Evolutionary conservation across 2,113 vertebrate genomes (phyloP).

Genomic region (Apteryx mantelli): DNA sequence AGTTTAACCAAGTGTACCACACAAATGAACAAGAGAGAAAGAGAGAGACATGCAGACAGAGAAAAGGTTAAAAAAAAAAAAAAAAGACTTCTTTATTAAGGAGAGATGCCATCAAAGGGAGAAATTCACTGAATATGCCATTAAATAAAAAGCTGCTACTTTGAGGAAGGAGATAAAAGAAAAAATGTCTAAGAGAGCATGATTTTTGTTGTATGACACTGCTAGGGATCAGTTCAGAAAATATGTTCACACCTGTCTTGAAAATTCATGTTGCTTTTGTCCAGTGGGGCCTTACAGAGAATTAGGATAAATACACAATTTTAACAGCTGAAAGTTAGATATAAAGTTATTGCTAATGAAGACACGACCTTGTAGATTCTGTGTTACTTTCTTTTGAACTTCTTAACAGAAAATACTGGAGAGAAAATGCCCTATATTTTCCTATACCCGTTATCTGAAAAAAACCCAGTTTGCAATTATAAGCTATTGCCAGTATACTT

Average conservation of each 20-base stretch:
- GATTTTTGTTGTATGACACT: neutral
- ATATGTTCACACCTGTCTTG: neutral
- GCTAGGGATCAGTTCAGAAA: neutral
- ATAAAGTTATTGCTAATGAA: neutral
- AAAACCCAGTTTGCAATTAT: fast-evolving
- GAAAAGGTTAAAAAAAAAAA: fast-evolving
- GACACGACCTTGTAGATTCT: neutral
- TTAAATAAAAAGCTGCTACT: fast-evolving
- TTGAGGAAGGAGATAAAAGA: neutral
- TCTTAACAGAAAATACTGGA: neutral
- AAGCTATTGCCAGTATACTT: neutral
- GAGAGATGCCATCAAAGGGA: neutral
- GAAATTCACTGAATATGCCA: neutral
- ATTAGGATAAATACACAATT: neutral
- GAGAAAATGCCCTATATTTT: neutral
- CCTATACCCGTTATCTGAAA: neutral
- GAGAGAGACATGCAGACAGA: neutral
- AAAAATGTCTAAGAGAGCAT: neutral
- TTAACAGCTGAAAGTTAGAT: neutral
- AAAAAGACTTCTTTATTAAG: neutral
- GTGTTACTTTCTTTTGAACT: neutral
- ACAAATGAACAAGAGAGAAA: neutral
- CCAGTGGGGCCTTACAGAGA: neutral
- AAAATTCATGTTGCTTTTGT: neutral
- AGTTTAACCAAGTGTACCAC: neutral